These are phyloP conservation scores for Enteromius anoplus DNA, from an alignment of 2,797 vertebrate genomes.

Conservation along the genomic window DNA sequence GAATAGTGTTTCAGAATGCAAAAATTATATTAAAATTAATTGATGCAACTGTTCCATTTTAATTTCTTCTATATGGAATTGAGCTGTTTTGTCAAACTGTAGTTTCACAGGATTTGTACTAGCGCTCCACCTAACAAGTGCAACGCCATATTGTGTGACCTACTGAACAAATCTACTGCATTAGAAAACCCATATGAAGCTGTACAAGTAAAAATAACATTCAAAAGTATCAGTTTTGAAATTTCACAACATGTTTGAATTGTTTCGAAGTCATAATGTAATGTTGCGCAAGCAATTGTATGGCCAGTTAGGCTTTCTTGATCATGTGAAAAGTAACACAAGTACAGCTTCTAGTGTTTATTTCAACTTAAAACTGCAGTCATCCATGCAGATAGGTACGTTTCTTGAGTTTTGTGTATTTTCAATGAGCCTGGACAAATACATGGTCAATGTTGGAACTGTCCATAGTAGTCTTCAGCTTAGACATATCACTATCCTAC, in stretches of 20 bases:
- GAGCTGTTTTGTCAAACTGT: background rate
- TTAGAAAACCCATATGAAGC: background rate
- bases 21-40: background rate
- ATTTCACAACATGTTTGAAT: background rate
- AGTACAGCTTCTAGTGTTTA: background rate
- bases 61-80: background rate
- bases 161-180: background rate
- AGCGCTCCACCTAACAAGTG: background rate
- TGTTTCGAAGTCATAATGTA: background rate
- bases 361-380: background rate
- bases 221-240: background rate
- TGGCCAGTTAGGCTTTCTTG: background rate
- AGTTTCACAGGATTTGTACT: background rate
- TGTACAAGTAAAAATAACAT: background rate
- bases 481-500: background rate
- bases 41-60: background rate
- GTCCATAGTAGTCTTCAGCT: background rate
- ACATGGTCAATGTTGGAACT: background rate
- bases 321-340: background rate
- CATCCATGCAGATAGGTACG: background rate
- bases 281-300: background rate
- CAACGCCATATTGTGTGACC: background rate
- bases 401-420: background rate
- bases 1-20: background rate
- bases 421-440: background rate